Evolutionary conservation across 2,113 vertebrate genomes (phyloP), one percentile per base, ranked within the genome.

Genomic region (Cryptoleucopteryx plumbea): DNA sequence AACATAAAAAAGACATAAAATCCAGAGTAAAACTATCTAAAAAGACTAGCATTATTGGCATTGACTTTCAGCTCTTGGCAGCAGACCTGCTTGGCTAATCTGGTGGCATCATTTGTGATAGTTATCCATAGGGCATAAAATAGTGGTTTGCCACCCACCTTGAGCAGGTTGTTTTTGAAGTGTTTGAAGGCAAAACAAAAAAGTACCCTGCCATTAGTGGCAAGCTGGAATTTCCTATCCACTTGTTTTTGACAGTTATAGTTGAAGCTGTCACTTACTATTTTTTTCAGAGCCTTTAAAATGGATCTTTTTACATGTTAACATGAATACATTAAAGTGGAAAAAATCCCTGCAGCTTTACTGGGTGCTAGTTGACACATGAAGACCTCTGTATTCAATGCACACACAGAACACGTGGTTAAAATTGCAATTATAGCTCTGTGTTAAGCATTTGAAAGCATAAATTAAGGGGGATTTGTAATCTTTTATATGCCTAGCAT

Each of bases 161-260:
- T 53, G 96, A 96, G 61, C 85, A 96, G 79, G 93, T 94, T 98
- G 96, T 47, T 96, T 98, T 86, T 97, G 67, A 88, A 98, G 66
- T 59, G 75, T 95, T 97, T 96, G 96, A 97, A 97, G 96, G 95
- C 91, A 93, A 98, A 96, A 96, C 97, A 97, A 98, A 93, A 88
- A 96, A 94, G 94, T 95, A 97, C 92, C 95, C 89, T 96, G 84
- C 96, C 86, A 93, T 98, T 98, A 98, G 93, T 92, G 83, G 96
- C 94, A 98, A 96, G 93, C 86, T 97, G 96, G 96, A 95, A 96
- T 96, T 97, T 97, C 97, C 95, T 96, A 65, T 97, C 93, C 88
- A 45, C 82, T 96, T 97, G 89, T 67, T 97, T 93, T 79, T 98
- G 96, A 98, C 97, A 97, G 96, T 88, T 96, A 75, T 75, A 91